These are phyloP conservation scores for Adoxophyes honmai DNA, from an alignment of 1,140 invertebrate genomes.

Conservation along the genomic window DNA sequence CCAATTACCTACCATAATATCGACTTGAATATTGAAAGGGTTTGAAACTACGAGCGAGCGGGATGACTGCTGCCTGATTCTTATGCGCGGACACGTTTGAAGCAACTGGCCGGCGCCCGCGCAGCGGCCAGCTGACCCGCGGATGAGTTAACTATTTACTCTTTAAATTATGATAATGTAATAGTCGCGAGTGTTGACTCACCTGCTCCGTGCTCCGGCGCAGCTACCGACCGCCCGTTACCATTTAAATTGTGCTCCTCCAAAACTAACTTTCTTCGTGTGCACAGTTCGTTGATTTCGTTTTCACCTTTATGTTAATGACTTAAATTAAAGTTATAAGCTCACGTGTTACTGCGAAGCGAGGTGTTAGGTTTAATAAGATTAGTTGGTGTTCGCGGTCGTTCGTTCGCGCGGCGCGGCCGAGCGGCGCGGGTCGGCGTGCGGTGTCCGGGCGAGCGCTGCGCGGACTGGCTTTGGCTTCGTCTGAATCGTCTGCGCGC, in stretches of 20 bases:
- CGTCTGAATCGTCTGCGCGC: constrained; percentile 15
- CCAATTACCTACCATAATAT: background rate
- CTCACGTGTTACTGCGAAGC: constrained; percentile 52
- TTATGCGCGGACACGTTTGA: constrained; percentile 11
- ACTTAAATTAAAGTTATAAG: constrained; percentile 21
- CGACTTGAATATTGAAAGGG: background rate
- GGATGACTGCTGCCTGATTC: background rate
- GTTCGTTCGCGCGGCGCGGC: constrained; percentile 55
- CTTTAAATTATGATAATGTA: background rate
- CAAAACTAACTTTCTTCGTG: constrained; percentile 24
- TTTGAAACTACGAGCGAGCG: background rate
- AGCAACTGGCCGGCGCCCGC: background rate
- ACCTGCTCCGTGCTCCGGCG: constrained; percentile 38
- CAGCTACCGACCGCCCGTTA: constrained; percentile 33
- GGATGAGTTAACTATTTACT: background rate
- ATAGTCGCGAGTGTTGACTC: constrained; percentile 25
- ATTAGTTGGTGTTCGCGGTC: constrained; percentile 42
- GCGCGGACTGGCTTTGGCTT: constrained; percentile 18
- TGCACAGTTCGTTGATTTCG: constrained; percentile 41
- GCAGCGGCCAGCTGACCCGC: background rate
- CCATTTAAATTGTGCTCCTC: constrained; percentile 43
- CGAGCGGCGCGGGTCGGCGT: constrained; percentile 40
- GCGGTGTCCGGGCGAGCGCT: constrained; percentile 58
- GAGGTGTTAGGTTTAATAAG: constrained; percentile 33
- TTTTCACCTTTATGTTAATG: constrained; percentile 44